Base-by-base conservation (phyloP, 2,113 vertebrate genomes). In the Puntigrus tetrazona region DNA sequence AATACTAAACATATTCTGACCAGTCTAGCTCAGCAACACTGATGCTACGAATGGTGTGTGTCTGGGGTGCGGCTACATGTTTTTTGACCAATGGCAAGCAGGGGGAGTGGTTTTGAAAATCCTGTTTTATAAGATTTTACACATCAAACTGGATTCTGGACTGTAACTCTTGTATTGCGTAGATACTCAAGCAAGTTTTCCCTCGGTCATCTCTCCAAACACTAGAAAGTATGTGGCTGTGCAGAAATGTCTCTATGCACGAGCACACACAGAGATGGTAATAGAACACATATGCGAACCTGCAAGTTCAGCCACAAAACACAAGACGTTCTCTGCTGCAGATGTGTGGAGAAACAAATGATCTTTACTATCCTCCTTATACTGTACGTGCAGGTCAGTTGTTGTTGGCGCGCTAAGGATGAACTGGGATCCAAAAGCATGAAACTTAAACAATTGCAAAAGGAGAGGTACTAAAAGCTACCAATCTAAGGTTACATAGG, bases 301-400 rank as follows among this genome's bases (percentile, higher is more conserved):
- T 43, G 22, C 2, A 78, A 43, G 14, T 78, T 78, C 77, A 61
- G 77, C 77, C 55, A 41, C n/a, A 78, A 61, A 43, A 29, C 55
- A 27, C 34, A 78, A 43, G 14, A 43, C 7, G 2, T 61, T 52
- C 29, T 77, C 18, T 76, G 11, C 2, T 0, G 73, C 47, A 52
- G 36, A 59, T 25, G 55, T 78, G 76, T 61, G 47, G n/a, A 47
- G 72, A 18, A 52, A 27, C 7, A 73, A 43, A 50, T 74, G 72
- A 18, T 8, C 45, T 31, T 31, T 29, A 10, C 27, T 29, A 1
- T 78, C 38, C 10, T 25, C 34, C n/a, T 25, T 41, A 45, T 45
- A 38, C 50, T 55, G 50, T 55, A 3, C 20, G 31, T 22, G 7
- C 52, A 34, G 29, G 29, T 1, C 20, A 78, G 13, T 78, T 38